Base-by-base conservation (phyloP, 2,113 vertebrate species). In the Astatotilapia flaviijosephi region DNA sequence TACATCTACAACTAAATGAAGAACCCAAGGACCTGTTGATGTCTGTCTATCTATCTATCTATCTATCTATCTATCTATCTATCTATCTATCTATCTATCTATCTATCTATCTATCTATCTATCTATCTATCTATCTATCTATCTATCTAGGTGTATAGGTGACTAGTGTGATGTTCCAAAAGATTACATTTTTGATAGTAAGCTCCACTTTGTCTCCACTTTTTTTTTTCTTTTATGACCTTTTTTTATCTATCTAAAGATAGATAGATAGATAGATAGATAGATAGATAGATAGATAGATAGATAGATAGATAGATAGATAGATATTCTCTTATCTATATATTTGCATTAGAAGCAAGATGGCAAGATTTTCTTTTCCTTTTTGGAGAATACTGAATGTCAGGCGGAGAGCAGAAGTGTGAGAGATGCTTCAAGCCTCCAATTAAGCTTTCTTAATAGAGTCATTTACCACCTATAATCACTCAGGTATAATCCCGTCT, bases 81-180 rank as follows among this genome's bases (percentile, higher is more conserved):
- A 3, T 45, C 42, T 45, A 2, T 42, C 40, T 55, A 0, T 51
- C 49, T 53, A 0, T 11, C 51, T 47, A 1, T 47, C 45, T 47
- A 0, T 17, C 47, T 19, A 1, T 17, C 45, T 49, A 8, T 8
- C 45, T 47, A 17, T 47, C 45, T 49, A 3, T 49, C 45, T 49
- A 2, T 49, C 45, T 15, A 6, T 47, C 45, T 47, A 3, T 47
- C 6, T 47, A 7, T 47, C 45, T 15, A 4, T 17, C 15, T 17
- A 4, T 17, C 7, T 8, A 3, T 47, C 1, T 17, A 42, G 6
- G 80, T 94, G 92, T 96, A 96, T 96, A 96, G 95, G 84, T 96
- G 91, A 93, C 91, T 96, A 96, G 94, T 95, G 95, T 96, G 95
- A 94, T 93, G 94, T 96, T 95, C 93, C 93, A 95, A 91, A 94